A percentile compares a stretch with the other conserved stretches of the same genome.
Evolutionary conservation across 2,113 vertebrate genomes (phyloP).

Genomic region (Copsychus sechellarum): DNA sequence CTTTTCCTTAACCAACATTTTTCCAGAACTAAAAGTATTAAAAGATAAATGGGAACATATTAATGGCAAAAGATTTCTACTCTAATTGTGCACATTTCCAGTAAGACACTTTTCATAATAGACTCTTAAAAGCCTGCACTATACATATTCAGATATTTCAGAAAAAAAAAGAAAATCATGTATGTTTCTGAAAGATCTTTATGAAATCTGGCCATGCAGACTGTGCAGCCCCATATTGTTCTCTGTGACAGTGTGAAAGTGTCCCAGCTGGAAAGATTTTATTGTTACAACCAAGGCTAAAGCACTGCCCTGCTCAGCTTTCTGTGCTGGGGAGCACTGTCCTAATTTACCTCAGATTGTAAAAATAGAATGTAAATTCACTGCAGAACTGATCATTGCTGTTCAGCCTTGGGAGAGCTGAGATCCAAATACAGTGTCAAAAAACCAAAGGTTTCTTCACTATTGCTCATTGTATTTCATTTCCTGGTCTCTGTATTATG

Average conservation of each 20-base stretch:
- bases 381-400: neutral
- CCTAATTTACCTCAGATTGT: neutral
- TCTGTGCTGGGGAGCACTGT: neutral
- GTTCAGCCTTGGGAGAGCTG: neutral
- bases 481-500: neutral
- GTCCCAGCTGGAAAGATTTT: neutral
- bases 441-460: neutral
- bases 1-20: neutral
- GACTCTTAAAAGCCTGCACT: neutral
- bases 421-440: neutral
- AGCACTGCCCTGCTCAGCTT: neutral
- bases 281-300: neutral
- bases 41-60: neutral
- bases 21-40: neutral
- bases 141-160: neutral
- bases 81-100: neutral
- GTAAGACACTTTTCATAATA: neutral
- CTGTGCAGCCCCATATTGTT: neutral
- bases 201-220: neutral
- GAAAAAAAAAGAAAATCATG: neutral
- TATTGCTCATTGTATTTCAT: neutral
- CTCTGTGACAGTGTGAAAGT: neutral
- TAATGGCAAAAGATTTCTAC: neutral
- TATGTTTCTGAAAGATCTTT: neutral
- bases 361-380: neutral